Conservation (phyloP, 2,113 vertebrate genomes). For the Lontra canadensis region DNA sequence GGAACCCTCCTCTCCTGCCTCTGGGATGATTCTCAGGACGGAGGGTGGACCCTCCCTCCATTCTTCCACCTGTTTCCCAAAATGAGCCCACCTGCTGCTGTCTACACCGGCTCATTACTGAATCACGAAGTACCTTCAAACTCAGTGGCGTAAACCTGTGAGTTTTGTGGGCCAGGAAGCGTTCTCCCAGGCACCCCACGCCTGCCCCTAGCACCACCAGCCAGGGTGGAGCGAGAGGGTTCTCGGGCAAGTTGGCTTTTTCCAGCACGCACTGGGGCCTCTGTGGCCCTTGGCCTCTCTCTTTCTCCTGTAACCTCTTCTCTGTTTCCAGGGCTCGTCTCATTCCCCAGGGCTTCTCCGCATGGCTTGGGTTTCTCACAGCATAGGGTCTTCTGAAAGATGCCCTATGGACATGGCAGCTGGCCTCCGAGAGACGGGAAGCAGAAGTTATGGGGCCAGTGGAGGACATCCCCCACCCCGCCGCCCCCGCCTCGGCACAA, state of each 20-base stretch:
- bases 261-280: neutral
- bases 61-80: neutral
- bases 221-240: neutral
- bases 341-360: neutral
- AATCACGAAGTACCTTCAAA: too few relatives aligned
- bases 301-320: neutral
- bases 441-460: neutral
- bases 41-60: neutral
- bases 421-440: neutral
- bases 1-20: accelerated
- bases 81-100: too few relatives aligned
- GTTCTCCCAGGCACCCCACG: neutral
- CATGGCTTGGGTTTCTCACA: neutral
- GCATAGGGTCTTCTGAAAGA: neutral
- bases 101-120: neutral
- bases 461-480: too few relatives aligned
- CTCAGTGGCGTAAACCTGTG: neutral
- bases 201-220: neutral
- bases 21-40: neutral
- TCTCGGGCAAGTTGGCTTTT: neutral
- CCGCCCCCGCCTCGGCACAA: neutral
- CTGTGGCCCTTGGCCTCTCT: neutral
- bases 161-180: neutral
- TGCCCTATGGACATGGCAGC: accelerated
- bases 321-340: neutral